Conservation (phyloP, 2,797 vertebrate genomes). For the Pseudochirops cupreus region DNA sequence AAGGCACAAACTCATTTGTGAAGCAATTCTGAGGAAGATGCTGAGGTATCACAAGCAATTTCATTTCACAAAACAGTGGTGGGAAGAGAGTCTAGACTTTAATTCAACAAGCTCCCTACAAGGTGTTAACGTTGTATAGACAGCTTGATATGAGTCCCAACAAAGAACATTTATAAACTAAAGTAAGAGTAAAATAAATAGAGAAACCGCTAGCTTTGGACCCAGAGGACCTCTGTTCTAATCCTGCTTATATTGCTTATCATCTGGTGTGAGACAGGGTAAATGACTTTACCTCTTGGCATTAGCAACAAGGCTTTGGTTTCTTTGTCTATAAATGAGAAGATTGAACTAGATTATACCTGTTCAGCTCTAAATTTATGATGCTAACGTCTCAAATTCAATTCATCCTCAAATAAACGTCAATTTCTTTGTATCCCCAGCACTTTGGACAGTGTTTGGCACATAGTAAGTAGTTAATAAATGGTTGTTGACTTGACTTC, state of each 20-base stretch:
- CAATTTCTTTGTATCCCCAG: not conserved
- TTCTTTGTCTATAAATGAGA: not conserved
- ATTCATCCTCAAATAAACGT: not conserved
- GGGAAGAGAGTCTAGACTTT: not conserved
- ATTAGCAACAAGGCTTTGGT: not conserved
- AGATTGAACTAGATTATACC: not conserved
- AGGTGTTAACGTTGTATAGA: not conserved
- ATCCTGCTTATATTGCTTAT: not conserved
- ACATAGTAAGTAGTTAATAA: not conserved
- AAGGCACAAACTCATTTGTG: not conserved
- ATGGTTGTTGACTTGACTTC: not conserved
- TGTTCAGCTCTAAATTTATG: not conserved
- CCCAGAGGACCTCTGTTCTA: not conserved
- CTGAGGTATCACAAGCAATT: not conserved
- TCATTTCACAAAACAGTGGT: not conserved
- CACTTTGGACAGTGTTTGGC: not conserved
- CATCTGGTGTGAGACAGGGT: not conserved
- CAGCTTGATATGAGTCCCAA: not conserved
- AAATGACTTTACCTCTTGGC: not conserved
- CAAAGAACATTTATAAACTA: not conserved
- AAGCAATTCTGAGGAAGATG: not conserved
- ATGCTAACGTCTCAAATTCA: not conserved
- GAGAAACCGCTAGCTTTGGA: not conserved
- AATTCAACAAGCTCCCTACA: not conserved
- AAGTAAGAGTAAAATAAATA: not conserved